Evolutionary conservation across 2,113 vertebrate species (phyloP).

Genomic region (Loxodonta africana): DNA sequence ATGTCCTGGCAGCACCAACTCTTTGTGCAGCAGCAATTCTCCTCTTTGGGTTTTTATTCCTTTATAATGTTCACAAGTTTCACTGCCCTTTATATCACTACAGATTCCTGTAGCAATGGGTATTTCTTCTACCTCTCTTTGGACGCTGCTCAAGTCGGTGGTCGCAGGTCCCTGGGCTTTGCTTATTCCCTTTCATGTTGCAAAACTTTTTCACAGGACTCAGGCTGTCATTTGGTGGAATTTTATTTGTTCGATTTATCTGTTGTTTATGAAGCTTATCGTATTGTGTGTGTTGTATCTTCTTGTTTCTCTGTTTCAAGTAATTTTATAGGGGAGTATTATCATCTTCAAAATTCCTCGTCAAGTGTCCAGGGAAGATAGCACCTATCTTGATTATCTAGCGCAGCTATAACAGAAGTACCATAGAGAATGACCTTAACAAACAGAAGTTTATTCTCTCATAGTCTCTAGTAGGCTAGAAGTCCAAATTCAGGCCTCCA

Average conservation of each 20-base stretch:
- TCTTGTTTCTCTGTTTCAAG: constrained; percentile 1
- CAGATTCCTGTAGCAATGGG: not conserved
- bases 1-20: not conserved
- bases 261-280: not conserved
- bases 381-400: too few species aligned
- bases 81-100: not conserved
- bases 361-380: not conserved
- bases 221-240: not conserved
- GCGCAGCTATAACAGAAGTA: too few species aligned
- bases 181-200: not conserved
- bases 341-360: not conserved
- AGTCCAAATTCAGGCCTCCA: too few species aligned
- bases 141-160: not conserved
- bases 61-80: not conserved
- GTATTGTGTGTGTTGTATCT: not conserved
- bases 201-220: not conserved
- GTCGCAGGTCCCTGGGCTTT: not conserved
- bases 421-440: too few species aligned
- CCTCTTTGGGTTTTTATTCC: not conserved
- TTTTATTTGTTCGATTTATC: not conserved
- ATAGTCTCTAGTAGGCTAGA: too few species aligned
- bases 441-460: too few species aligned
- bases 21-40: not conserved
- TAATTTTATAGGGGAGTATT: not conserved
- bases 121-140: not conserved